These are phyloP conservation scores for Agrotis clavis DNA, from an alignment of 2,888 invertebrate genomes.

Conservation along the genomic window DNA sequence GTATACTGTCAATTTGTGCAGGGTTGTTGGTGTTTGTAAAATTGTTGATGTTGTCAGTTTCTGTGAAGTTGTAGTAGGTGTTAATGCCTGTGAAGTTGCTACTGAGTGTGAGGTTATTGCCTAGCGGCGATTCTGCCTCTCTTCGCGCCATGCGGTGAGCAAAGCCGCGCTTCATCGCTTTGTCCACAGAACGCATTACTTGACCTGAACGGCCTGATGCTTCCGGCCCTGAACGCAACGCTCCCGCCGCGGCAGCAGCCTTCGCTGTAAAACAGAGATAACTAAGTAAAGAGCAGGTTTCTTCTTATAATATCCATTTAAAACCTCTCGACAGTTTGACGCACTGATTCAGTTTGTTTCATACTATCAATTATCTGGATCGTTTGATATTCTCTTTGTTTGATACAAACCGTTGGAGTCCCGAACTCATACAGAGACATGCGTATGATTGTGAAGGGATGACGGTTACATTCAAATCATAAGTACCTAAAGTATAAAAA, in stretches of 20 bases:
- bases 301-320: neutral
- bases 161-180: slow-evolving; percentile 74
- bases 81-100: slow-evolving; percentile 19
- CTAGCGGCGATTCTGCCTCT: slow-evolving; percentile 66
- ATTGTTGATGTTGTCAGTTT: neutral
- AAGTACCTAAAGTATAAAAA: too few species aligned
- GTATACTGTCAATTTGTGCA: slow-evolving; percentile 6
- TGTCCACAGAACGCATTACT: slow-evolving; percentile 77
- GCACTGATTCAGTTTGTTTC: too few species aligned
- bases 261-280: slow-evolving; percentile 68
- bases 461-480: slow-evolving; percentile 14
- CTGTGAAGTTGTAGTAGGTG: slow-evolving; percentile 8
- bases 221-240: slow-evolving; percentile 66
- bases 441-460: neutral
- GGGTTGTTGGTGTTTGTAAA: slow-evolving; percentile 4
- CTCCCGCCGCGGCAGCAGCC: slow-evolving; percentile 76
- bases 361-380: neutral
- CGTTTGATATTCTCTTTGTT: too few species aligned
- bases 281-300: neutral
- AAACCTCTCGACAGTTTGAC: too few species aligned
- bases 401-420: neutral
- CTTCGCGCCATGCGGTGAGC: slow-evolving; percentile 75
- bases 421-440: neutral
- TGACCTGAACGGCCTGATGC: slow-evolving; percentile 39
- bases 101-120: slow-evolving; percentile 56